Evolutionary conservation across 2,888 invertebrate genomes (phyloP), one percentile per base, ranked within the genome.

Genomic region (Aproaerema taeniolella): DNA sequence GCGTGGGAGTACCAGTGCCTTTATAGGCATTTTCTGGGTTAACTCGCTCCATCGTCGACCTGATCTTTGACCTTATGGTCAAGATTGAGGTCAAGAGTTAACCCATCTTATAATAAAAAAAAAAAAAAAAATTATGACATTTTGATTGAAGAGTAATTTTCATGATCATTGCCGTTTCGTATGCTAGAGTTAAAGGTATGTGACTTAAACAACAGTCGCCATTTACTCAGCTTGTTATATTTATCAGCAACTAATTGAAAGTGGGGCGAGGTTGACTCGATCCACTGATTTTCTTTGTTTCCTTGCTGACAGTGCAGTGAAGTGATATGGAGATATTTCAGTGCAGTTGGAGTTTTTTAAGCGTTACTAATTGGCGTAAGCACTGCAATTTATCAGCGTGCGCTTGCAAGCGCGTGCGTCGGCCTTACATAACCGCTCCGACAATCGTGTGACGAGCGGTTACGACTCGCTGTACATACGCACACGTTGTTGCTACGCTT

Each of bases 401-500:
- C 26, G 29, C 31, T 32, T 10, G 33, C 13, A 29, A 8, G 33
- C 33, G 36, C 39, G 20, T 26, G 40, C 38, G 38, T 17, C 30
- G 11, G 25, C 28, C 35, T 49, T 49, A 45, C 33, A 39, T 45
- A 46, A 49, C 34, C 26, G 30, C 31, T 26, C 40, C 37, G 38
- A 43, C 38, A 38, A 49, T 50, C 46, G 45, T 46, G 39, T 43
- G 46, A 52, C 44, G 45, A 39, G 44, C 39, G 34, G 46, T 52
- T 52, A 51, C 52, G 48, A 28, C 37, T 29, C 30, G 32, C 6
- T n/a, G n/a, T 28, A 38, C 29, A 26, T 31, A 11, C 13, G n/a
- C 26, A 26, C n/a, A 26, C 8, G 20, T 20, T 20, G 20, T 20
- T 20, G 20, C 20, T 20, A 20, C 8, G 20, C 8, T n/a, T n/a